These are phyloP conservation scores for Andrena praecox DNA, from an alignment of 2,888 invertebrate genomes.

Conservation along the genomic window DNA sequence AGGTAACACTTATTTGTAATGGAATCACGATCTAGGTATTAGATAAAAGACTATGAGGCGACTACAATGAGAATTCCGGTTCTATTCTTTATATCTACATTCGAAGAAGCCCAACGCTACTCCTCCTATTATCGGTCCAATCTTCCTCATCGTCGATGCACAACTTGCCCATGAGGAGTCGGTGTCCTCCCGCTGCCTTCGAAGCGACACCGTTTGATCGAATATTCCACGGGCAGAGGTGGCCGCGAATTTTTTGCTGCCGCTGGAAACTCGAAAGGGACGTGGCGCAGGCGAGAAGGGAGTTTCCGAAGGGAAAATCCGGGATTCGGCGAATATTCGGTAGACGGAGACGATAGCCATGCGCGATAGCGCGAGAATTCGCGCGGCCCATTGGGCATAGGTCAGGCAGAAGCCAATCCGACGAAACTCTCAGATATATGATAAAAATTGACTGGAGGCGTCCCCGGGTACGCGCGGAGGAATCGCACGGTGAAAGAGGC, in stretches of 20 bases:
- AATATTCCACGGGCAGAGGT: constrained; percentile 3
- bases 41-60: no score
- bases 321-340: constrained; percentile 59
- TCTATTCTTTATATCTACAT: no score
- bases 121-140: neutral
- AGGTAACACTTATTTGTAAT: no score
- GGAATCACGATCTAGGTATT: no score
- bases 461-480: constrained; percentile 25
- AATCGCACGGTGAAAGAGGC: constrained; percentile 49
- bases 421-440: constrained; percentile 81
- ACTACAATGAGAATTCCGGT: no score
- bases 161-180: constrained; percentile 15
- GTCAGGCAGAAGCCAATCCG: constrained; percentile 83
- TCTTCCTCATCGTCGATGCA: neutral
- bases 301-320: constrained; percentile 42
- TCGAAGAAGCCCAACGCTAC: no score
- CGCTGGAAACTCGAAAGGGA: neutral
- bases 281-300: neutral
- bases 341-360: constrained; percentile 72
- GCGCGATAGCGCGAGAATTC: constrained; percentile 79
- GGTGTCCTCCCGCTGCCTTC: neutral
- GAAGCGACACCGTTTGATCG: constrained; percentile 24
- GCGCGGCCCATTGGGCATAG: constrained; percentile 83
- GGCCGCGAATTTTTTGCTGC: constrained; percentile 16
- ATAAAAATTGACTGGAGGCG: constrained; percentile 82